phyloP scores from a whole-genome alignment of 2,797 vertebrate genomes.

The Gymnocypris eckloni region DNA sequence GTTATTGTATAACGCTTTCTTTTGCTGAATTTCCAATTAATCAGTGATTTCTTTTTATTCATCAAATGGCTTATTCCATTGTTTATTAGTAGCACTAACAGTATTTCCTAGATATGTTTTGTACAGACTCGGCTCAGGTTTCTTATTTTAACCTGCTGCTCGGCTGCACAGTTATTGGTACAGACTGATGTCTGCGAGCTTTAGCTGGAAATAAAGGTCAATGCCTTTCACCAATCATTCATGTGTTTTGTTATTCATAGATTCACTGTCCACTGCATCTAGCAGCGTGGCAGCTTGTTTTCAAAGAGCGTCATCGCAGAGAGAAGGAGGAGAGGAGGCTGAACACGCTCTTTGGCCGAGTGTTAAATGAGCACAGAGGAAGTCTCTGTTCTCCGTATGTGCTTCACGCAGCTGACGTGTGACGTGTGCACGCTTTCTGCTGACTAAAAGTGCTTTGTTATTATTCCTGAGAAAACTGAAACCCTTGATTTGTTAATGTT shows the following conservation, averaged over 20 bases:
- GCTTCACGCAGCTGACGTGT: conserved; percentile 54
- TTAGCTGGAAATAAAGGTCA: conserved; percentile 65
- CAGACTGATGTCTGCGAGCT: conserved; percentile 49
- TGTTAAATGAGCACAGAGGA: conserved; percentile 69
- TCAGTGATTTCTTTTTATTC: conserved; percentile 57
- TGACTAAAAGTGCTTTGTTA: not conserved
- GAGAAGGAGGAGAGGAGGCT: conserved; percentile 62
- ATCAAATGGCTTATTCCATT: not conserved
- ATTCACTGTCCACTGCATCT: conserved; percentile 78
- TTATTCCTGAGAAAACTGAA: not conserved
- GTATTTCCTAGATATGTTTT: conserved; percentile 52
- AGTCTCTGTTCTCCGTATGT: conserved; percentile 71
- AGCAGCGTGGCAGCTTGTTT: conserved; percentile 72
- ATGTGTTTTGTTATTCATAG: conserved; percentile 70
- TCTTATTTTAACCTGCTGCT: conserved; percentile 60
- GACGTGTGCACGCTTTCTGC: not conserved
- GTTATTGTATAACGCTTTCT: conserved; percentile 78
- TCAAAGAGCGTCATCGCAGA: conserved; percentile 67
- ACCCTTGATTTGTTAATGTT: not conserved
- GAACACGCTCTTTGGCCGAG: conserved; percentile 66
- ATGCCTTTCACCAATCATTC: not conserved
- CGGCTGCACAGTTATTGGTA: conserved; percentile 44
- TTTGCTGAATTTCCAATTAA: conserved; percentile 60
- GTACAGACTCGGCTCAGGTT: conserved; percentile 52
- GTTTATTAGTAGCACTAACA: conserved; percentile 61